Evolutionary conservation across 2,888 invertebrate genomes (phyloP).

Genomic region (Pterostichus niger): DNA sequence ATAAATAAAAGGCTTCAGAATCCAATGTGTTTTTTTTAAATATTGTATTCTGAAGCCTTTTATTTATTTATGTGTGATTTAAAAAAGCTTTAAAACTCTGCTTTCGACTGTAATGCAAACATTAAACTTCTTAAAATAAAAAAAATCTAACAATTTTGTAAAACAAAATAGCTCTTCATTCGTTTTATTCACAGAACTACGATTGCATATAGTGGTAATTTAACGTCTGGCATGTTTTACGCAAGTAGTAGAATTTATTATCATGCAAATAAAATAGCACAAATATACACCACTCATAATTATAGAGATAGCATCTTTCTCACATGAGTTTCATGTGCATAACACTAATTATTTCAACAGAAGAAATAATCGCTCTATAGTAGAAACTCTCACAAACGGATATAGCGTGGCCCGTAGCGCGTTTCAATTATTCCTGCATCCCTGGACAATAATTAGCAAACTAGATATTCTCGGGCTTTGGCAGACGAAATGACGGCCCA

Average conservation of each 20-base stretch:
- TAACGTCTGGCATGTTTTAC: background rate
- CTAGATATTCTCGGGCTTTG: slow-evolving; percentile 3
- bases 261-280: background rate
- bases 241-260: background rate
- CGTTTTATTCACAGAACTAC: no score
- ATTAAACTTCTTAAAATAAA: no score
- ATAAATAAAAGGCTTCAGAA: no score
- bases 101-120: no score
- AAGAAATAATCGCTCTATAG: background rate
- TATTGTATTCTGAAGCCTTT: no score
- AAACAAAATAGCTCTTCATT: no score
- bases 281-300: background rate
- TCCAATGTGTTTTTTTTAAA: no score
- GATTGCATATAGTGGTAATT: no score
- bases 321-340: background rate
- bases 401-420: background rate
- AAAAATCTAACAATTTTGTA: no score
- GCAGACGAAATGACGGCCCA: slow-evolving; percentile 3
- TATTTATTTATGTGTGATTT: no score
- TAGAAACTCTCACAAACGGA: background rate
- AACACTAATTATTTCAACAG: background rate
- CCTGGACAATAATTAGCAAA: slow-evolving; percentile 36
- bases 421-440: slow-evolving; percentile 44
- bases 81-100: no score
- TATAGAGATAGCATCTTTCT: slow-evolving; percentile 1